These are phyloP conservation scores for Gadopsis marmoratus DNA, from an alignment of 2,797 vertebrate genomes.

Conservation along the genomic window DNA sequence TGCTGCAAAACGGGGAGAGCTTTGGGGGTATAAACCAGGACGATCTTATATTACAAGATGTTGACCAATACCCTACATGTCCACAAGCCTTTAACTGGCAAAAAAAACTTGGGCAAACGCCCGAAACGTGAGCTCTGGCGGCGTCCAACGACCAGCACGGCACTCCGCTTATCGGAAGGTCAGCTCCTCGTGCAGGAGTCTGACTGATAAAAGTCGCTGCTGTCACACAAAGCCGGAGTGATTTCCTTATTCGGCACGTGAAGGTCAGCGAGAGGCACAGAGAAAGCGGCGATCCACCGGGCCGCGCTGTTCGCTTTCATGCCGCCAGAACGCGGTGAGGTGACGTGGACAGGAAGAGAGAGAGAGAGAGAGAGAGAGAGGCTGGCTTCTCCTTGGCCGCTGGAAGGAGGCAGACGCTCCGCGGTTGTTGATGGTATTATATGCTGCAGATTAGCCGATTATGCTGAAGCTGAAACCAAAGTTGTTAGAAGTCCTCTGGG, in stretches of 20 bases:
- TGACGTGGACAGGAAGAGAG: slow-evolving; percentile 36
- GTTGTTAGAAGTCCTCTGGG: too few relatives aligned
- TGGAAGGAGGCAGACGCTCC: slow-evolving; percentile 20
- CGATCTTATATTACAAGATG: slow-evolving; percentile 1
- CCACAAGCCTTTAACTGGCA: slow-evolving; percentile 1
- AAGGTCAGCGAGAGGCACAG: slow-evolving; percentile 37
- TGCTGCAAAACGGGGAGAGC: background rate
- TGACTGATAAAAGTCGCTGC: slow-evolving; percentile 33
- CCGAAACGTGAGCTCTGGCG: background rate
- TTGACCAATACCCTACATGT: background rate
- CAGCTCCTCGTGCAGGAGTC: slow-evolving; percentile 37
- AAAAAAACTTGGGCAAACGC: background rate
- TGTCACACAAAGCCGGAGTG: slow-evolving; percentile 23
- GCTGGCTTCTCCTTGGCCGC: slow-evolving; percentile 45
- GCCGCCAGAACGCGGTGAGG: slow-evolving; percentile 24
- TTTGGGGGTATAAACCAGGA: background rate
- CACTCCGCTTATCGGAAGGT: slow-evolving; percentile 59
- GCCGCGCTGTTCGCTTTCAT: slow-evolving; percentile 6
- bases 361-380: too few relatives aligned
- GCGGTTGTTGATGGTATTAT: slow-evolving; percentile 30
- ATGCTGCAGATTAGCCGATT: slow-evolving; percentile 41
- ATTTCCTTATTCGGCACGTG: slow-evolving; percentile 28
- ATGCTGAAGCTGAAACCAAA: too few relatives aligned
- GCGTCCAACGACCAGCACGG: background rate
- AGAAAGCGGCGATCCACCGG: background rate